Percentiles rank a stretch among this genome's conserved stretches.
Evolutionary conservation across 2,888 invertebrate species (phyloP).

Genomic region (Zhengitettix transpicula): DNA sequence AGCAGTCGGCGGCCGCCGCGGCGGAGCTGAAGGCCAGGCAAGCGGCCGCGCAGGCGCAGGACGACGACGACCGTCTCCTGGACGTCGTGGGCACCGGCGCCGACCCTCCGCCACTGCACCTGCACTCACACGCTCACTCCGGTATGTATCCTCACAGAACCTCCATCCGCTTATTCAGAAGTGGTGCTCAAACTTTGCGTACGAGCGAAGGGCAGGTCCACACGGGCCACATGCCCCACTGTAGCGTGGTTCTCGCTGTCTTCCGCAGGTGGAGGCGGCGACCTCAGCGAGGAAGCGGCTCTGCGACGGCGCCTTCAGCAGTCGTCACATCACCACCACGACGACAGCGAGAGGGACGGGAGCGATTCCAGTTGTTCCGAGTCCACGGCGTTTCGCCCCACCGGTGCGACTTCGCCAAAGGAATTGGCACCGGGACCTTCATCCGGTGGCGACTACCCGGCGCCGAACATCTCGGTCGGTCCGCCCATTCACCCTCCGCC

Average conservation of each 20-base stretch:
- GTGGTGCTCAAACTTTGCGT: not conserved
- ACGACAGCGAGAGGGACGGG: conserved; percentile 21
- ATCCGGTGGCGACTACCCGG: conserved; percentile 46
- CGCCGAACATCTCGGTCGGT: conserved; percentile 86
- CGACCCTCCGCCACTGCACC: conserved; percentile 39
- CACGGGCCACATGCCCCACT: not conserved
- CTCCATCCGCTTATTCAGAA: not conserved
- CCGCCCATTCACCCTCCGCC: conserved; percentile 85
- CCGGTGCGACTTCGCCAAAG: conserved; percentile 14
- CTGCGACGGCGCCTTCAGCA: conserved; percentile 16
- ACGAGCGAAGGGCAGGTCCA: not conserved
- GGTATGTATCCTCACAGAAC: conserved; percentile 14
- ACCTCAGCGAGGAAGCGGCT: conserved; percentile 16
- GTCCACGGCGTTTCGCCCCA: conserved; percentile 18
- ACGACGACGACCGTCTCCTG: conserved; percentile 65
- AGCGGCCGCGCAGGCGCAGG: conserved; percentile 23
- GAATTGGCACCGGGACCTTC: conserved; percentile 27
- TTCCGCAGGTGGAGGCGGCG: conserved; percentile 7
- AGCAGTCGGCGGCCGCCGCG: conserved; percentile 3
- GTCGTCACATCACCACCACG: conserved; percentile 5
- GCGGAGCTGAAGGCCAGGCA: conserved; percentile 22
- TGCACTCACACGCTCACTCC: conserved; percentile 17
- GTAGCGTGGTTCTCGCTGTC: conserved; percentile 14
- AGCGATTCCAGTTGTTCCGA: conserved; percentile 22
- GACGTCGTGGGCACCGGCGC: conserved; percentile 72